These are phyloP conservation scores for Ariolimax columbianus DNA, from an alignment of 2,888 invertebrate species.

Conservation along the genomic window DNA sequence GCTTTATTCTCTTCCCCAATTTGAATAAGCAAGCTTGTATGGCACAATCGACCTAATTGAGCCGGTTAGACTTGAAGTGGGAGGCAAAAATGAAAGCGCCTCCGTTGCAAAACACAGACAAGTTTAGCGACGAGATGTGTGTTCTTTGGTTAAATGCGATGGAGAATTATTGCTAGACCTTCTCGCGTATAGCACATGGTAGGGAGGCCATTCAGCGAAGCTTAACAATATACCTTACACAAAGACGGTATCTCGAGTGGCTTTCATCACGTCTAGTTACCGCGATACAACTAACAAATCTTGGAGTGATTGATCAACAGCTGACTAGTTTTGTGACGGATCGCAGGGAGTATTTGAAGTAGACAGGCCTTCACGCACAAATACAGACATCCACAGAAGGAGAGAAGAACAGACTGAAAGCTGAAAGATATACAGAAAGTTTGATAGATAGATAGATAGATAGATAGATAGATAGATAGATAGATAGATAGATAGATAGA, in stretches of 20 bases:
- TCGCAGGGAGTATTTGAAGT: no score
- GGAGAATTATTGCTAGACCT: not conserved
- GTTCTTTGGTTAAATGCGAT: not conserved
- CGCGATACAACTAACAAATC: not conserved
- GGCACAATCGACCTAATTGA: conserved; percentile 24
- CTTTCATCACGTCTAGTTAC: not conserved
- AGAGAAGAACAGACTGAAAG: no score
- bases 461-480: no score
- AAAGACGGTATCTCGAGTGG: not conserved
- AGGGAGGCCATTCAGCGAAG: not conserved
- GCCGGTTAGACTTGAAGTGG: conserved; percentile 1
- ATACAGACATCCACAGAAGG: no score
- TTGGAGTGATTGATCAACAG: not conserved
- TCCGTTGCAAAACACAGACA: conserved; percentile 7
- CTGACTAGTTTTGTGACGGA: not conserved
- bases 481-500: no score
- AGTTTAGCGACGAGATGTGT: not conserved
- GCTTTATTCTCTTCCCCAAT: not conserved
- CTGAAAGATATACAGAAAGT: no score
- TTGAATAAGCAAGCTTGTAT: conserved; percentile 10
- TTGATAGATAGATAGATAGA: no score
- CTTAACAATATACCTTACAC: not conserved
- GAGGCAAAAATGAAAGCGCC: not conserved
- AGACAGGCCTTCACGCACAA: no score
- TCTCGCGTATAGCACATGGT: not conserved